A percentile compares a stretch with the other conserved stretches of the same genome.
These are phyloP conservation scores for Schizopygopsis malacanthus DNA, from an alignment of 2,797 vertebrate genomes.

Conservation along the genomic window DNA sequence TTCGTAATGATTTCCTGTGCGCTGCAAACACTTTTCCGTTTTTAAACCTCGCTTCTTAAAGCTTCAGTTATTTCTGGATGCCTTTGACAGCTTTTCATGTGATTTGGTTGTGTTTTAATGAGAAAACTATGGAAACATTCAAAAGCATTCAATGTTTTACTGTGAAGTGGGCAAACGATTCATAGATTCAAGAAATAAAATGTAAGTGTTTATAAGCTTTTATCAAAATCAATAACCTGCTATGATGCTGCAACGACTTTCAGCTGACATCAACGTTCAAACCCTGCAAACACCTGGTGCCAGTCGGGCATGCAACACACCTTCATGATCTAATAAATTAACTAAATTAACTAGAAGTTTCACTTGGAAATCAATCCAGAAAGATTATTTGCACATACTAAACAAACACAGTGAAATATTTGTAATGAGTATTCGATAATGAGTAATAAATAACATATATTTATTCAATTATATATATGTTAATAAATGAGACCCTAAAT, in stretches of 20 bases:
- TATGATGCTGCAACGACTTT: not conserved
- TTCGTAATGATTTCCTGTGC: not conserved
- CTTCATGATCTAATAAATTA: not conserved
- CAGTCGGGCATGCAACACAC: not conserved
- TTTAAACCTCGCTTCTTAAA: not conserved
- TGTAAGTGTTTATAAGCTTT: not conserved
- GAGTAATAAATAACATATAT: too few relatives aligned
- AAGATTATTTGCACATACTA: not conserved
- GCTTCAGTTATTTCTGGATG: not conserved
- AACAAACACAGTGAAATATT: not conserved
- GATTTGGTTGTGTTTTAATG: not conserved
- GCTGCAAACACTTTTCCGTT: not conserved
- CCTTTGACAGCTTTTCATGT: not conserved
- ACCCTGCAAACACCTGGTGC: not conserved
- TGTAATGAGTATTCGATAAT: too few relatives aligned
- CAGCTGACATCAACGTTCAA: not conserved
- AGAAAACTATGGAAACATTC: not conserved
- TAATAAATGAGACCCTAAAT: not conserved
- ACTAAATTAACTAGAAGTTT: not conserved
- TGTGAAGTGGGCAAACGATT: not conserved
- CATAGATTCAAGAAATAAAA: not conserved
- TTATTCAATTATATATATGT: too few relatives aligned
- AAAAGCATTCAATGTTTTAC: not conserved
- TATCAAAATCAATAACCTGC: not conserved
- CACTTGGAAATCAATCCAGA: slow-evolving; percentile 5